These are phyloP conservation scores for Sarcophaga variegata DNA, from an alignment of 2,888 invertebrate species.

Conservation along the genomic window DNA sequence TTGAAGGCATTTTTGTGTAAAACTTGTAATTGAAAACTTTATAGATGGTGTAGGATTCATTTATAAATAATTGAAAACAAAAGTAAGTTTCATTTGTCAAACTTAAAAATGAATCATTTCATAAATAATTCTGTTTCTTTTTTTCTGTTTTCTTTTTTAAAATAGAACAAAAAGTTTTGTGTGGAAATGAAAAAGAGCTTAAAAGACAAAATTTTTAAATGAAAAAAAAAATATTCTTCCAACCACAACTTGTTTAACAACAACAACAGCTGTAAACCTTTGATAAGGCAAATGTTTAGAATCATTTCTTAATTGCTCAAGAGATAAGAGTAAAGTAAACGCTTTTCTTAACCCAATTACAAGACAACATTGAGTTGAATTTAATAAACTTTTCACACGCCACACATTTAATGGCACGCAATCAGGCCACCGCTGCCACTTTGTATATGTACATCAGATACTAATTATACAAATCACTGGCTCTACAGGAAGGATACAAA, in stretches of 20 bases:
- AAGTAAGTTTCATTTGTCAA: not conserved
- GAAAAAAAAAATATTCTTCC: not conserved
- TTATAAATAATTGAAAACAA: conserved; percentile 24
- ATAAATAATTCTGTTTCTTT: not conserved
- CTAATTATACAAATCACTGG: not conserved
- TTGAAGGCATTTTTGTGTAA: conserved; percentile 38
- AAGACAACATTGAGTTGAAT: conserved; percentile 31
- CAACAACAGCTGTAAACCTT: conserved; percentile 32
- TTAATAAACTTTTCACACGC: conserved; percentile 53
- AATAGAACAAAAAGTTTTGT: too few species aligned
- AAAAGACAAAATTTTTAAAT: not conserved
- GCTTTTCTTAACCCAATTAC: conserved; percentile 55
- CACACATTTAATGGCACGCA: conserved; percentile 57
- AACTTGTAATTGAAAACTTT: conserved; percentile 50
- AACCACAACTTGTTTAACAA: not conserved
- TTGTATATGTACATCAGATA: not conserved
- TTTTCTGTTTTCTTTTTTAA: too few species aligned
- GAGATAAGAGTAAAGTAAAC: conserved; percentile 12
- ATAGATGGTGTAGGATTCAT: conserved; percentile 32
- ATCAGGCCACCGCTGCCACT: not conserved
- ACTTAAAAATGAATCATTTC: not conserved
- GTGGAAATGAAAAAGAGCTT: not conserved
- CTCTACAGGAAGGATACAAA: conserved; percentile 40
- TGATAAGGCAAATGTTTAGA: conserved; percentile 49
- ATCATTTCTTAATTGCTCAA: conserved; percentile 5